Evolutionary conservation across 2,113 vertebrate genomes (phyloP), one percentile per base, ranked within the genome.

Genomic region (Spheniscus mendiculus): DNA sequence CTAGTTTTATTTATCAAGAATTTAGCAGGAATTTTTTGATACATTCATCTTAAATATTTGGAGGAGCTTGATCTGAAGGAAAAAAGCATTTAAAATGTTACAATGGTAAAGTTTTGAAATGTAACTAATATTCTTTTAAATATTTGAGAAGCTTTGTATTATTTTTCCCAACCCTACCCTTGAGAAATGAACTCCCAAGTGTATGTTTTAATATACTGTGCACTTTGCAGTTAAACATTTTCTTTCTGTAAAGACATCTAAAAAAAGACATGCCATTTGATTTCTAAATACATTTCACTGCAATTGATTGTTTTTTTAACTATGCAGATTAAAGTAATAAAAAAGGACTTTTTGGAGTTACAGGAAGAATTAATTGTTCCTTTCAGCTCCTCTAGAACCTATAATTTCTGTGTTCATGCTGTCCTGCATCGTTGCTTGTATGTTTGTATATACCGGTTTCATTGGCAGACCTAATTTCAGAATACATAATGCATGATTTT

Each of bases 401-500:
- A 9, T 73, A 78, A 95, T 92, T 86, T 76, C 55, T 69, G 82
- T 36, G 87, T 49, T 90, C 69, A 27, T 32, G 72, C 79, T 83
- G 88, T 78, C 94, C 94, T 93, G 95, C 88, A 21, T 38, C 90
- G 74, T 38, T 95, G 94, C 90, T 47, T 85, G 86, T 71, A 11
- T 98, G 97, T 98, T 98, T 98, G 98, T 98, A 94, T 92, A 95
- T 88, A 97, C 95, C 82, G 96, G 97, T 98, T 98, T 97, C 97
- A 47, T 92, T 92, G 98, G 97, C 98, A 98, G 98, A 98, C 98
- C 97, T 98, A 98, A 98, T 98, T 98, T 98, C 98, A 96, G 97
- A 97, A 98, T 98, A 98, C 98, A 98, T 99, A 98, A 98, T 98
- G 98, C 98, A 98, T 98, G 98, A 97, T 98, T 98, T 98, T 97